Conservation (phyloP, 2,797 vertebrate species). For the Choloepus didactylus region DNA sequence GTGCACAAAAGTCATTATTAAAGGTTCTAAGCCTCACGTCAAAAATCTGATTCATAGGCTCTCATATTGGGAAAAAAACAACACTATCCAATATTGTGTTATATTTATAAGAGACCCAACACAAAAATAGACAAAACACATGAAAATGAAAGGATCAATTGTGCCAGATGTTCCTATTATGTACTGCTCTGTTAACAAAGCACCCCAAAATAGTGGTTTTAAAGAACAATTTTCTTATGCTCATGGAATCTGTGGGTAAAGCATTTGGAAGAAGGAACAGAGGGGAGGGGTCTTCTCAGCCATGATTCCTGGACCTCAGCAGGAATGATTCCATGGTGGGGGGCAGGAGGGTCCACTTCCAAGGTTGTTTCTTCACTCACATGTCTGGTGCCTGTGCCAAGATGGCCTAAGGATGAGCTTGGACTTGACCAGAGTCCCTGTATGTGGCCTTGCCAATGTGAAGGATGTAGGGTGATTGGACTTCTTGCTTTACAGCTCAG, state of each 20-base stretch:
- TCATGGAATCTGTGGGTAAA: background rate
- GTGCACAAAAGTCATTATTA: background rate
- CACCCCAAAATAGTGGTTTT: background rate
- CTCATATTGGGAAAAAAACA: background rate
- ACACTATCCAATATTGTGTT: background rate
- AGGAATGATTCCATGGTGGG: background rate
- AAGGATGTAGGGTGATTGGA: background rate
- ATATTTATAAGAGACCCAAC: slow-evolving; percentile 2
- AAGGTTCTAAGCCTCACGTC: background rate
- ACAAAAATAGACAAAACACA: background rate
- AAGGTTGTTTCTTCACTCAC: background rate
- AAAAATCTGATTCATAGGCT: background rate
- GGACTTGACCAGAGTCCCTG: background rate
- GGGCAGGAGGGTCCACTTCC: background rate
- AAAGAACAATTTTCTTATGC: slow-evolving; percentile 10
- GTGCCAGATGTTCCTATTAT: background rate
- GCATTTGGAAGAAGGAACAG: background rate
- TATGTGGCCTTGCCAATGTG: background rate
- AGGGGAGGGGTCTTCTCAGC: background rate
- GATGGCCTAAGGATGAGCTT: background rate
- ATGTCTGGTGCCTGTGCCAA: background rate
- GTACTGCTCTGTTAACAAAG: background rate
- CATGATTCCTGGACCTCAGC: background rate
- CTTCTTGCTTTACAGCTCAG: background rate
- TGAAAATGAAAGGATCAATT: background rate